Percentiles rank a stretch among this genome's conserved stretches.
These are phyloP conservation scores for Zosterops hypoxanthus DNA, from an alignment of 2,113 vertebrate genomes.

Conservation along the genomic window DNA sequence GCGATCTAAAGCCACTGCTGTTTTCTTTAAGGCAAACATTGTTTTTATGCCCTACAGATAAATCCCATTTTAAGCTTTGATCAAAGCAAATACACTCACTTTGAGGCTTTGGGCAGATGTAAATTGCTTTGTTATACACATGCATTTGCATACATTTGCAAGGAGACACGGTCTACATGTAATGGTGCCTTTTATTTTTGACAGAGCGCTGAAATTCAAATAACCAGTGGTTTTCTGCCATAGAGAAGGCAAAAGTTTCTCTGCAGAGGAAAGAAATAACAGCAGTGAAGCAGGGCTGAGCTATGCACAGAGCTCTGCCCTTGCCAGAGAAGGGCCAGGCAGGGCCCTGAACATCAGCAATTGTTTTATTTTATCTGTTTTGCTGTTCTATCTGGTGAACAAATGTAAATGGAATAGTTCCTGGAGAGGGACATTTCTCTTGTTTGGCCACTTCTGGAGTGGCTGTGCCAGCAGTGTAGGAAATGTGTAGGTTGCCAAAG, in stretches of 20 bases:
- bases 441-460: neutral
- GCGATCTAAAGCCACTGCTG: conserved; percentile 57
- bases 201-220: conserved; percentile 5
- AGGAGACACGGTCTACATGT: conserved; percentile 44
- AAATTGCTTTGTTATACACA: conserved; percentile 75
- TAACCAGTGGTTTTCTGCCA: neutral
- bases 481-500: neutral
- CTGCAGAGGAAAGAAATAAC: neutral
- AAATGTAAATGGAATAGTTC: neutral
- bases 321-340: neutral
- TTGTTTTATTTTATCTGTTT: neutral
- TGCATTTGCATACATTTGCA: conserved; percentile 80
- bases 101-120: conserved; percentile 75
- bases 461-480: neutral
- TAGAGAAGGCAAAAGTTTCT: neutral
- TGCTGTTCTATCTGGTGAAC: neutral
- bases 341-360: neutral
- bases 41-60: conserved; percentile 77
- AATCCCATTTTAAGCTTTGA: conserved; percentile 78
- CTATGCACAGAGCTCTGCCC: fast-evolving
- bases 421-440: neutral
- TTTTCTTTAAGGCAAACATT: conserved; percentile 70
- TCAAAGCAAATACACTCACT: conserved; percentile 78
- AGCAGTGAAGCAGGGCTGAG: neutral
- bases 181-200: conserved; percentile 46